A percentile compares a stretch with the other conserved stretches of the same genome.
These are phyloP conservation scores for Drosophila antonietae DNA, from an alignment of 2,888 invertebrate genomes.

Conservation along the genomic window DNA sequence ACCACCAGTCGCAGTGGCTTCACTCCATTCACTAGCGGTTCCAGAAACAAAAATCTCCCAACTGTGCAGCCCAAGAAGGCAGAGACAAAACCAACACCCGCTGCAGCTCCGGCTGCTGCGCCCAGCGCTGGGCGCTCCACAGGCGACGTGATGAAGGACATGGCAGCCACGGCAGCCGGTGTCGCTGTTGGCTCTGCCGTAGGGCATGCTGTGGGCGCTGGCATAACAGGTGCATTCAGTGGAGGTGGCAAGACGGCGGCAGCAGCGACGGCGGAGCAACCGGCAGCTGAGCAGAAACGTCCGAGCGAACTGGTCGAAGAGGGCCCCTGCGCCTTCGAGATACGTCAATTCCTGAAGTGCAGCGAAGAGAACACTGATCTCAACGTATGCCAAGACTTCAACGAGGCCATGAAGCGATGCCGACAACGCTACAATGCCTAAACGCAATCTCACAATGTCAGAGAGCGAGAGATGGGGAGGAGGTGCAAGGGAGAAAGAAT, in stretches of 20 bases:
- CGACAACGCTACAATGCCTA: slow-evolving; percentile 64
- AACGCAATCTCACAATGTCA: neutral
- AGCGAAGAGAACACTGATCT: slow-evolving; percentile 66
- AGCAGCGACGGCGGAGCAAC: neutral
- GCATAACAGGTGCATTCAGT: slow-evolving; percentile 62
- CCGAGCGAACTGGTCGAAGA: slow-evolving; percentile 58
- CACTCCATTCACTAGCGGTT: slow-evolving; percentile 23
- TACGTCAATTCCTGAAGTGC: slow-evolving; percentile 67
- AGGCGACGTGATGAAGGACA: slow-evolving; percentile 62
- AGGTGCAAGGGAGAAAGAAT: neutral
- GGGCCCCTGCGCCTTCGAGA: slow-evolving; percentile 63
- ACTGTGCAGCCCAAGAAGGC: slow-evolving; percentile 41
- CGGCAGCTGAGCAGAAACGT: slow-evolving; percentile 3
- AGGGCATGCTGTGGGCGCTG: slow-evolving; percentile 69
- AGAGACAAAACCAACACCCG: slow-evolving; percentile 43
- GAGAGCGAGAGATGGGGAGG: neutral
- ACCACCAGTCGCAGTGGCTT: slow-evolving; percentile 22
- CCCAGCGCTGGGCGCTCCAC: slow-evolving; percentile 44
- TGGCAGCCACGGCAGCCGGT: slow-evolving; percentile 71
- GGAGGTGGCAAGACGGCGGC: slow-evolving; percentile 37
- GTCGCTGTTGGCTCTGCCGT: slow-evolving; percentile 72
- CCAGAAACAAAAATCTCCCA: slow-evolving; percentile 36
- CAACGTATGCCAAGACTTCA: slow-evolving; percentile 53
- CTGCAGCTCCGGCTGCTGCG: slow-evolving; percentile 24
- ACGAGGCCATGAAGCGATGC: slow-evolving; percentile 64